phyloP scores from a whole-genome alignment of 2,888 invertebrate genomes.

The Megaustenia siamemsis region DNA sequence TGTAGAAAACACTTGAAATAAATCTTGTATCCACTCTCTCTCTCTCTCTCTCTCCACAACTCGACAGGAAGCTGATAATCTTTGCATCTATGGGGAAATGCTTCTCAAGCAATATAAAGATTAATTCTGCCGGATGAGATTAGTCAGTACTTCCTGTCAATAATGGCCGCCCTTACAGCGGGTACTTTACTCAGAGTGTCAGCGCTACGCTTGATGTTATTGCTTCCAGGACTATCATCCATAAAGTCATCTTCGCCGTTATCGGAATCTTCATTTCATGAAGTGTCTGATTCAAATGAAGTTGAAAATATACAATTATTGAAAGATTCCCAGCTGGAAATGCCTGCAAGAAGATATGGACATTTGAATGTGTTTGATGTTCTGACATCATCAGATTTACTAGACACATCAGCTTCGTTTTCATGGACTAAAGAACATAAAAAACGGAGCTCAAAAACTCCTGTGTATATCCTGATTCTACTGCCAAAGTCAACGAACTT shows the following conservation, averaged over 20 bases:
- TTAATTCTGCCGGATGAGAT: no score
- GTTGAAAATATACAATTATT: neutral
- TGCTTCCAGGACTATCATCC: neutral
- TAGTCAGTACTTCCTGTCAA: no score
- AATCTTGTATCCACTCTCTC: no score
- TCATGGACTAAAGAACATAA: neutral
- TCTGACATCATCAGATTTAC: neutral
- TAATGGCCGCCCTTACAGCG: no score
- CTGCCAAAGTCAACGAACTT: conserved; percentile 66
- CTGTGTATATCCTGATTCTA: conserved; percentile 70
- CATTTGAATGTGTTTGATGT: neutral
- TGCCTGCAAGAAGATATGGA: neutral
- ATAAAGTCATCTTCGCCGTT: neutral
- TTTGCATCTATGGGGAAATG: no score
- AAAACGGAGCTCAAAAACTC: neutral
- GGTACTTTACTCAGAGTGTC: no score
- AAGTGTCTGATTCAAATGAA: neutral
- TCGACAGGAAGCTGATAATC: no score
- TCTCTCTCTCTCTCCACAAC: no score
- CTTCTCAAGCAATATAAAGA: no score
- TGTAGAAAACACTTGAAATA: no score
- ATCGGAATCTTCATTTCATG: neutral
- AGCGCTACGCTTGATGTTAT: no score
- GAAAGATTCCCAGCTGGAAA: neutral
- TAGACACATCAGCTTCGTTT: neutral